phyloP scores from a whole-genome alignment of 2,797 vertebrate species.

The Eulemur coronatus region DNA sequence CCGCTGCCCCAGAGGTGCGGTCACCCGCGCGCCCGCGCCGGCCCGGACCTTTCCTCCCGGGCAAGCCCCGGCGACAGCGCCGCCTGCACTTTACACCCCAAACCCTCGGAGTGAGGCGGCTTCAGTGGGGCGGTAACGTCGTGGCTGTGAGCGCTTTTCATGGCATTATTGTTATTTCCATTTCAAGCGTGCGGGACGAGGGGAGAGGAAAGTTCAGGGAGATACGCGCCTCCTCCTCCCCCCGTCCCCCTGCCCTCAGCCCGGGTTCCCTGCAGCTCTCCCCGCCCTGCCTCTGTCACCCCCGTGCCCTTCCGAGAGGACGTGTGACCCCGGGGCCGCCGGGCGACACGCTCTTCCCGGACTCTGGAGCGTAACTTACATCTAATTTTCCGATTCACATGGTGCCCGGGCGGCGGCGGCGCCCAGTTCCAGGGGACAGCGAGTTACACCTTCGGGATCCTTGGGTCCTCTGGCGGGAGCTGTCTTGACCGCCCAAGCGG shows the following conservation, averaged over 20 bases:
- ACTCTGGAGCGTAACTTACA: neutral
- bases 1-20: slow-evolving; percentile 40
- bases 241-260: neutral
- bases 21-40: neutral
- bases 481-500: neutral
- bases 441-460: neutral
- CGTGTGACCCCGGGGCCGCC: neutral
- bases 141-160: neutral
- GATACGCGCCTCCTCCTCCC: neutral
- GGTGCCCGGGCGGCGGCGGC: neutral
- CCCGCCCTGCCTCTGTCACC: neutral
- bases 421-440: neutral
- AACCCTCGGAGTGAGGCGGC: neutral
- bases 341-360: neutral
- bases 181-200: slow-evolving; percentile 39
- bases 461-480: neutral
- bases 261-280: neutral
- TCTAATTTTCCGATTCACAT: neutral
- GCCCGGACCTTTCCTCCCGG: slow-evolving; percentile 32
- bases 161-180: slow-evolving; percentile 37
- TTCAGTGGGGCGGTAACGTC: slow-evolving; percentile 16
- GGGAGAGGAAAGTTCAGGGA: slow-evolving; percentile 52
- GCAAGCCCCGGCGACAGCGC: neutral
- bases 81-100: slow-evolving; percentile 39
- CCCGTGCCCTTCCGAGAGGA: neutral